Percentiles rank a stretch among this genome's conserved stretches.
phyloP scores from a whole-genome alignment of 2,113 vertebrate genomes.

The Turdus rufiventris region DNA sequence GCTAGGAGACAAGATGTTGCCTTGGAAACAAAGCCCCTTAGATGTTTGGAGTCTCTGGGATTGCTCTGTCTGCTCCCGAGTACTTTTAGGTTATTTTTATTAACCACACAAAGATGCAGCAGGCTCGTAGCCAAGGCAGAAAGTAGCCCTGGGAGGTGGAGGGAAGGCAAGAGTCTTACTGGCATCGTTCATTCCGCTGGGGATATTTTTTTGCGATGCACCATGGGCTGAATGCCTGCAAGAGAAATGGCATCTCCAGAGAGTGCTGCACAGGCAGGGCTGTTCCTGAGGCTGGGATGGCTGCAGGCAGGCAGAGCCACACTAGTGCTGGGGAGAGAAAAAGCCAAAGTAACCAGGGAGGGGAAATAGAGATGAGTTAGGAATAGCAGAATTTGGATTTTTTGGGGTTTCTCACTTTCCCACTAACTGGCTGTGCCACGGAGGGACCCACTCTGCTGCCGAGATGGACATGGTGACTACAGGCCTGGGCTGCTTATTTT shows the following conservation, averaged over 20 bases:
- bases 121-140: constrained; percentile 5
- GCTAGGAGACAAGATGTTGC: constrained; percentile 76
- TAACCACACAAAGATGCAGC: constrained; percentile 51
- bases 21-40: constrained; percentile 75
- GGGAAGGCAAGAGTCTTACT: not conserved
- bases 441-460: not conserved
- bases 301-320: not conserved
- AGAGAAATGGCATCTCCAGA: not conserved
- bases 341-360: not conserved
- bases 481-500: not conserved
- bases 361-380: not conserved
- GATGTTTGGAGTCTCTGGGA: constrained; percentile 65
- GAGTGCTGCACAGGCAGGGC: not conserved
- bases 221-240: not conserved
- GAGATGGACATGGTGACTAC: fast-evolving
- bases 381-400: not conserved
- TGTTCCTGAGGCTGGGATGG: not conserved
- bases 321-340: not conserved
- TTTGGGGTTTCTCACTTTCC: not conserved
- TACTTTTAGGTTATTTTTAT: constrained; percentile 54
- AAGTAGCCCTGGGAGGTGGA: constrained; percentile 13
- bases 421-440: fast-evolving
- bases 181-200: not conserved
- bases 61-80: constrained; percentile 38
- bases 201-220: not conserved